Conservation (phyloP, 2,113 vertebrate genomes). For the Alethe diademata region DNA sequence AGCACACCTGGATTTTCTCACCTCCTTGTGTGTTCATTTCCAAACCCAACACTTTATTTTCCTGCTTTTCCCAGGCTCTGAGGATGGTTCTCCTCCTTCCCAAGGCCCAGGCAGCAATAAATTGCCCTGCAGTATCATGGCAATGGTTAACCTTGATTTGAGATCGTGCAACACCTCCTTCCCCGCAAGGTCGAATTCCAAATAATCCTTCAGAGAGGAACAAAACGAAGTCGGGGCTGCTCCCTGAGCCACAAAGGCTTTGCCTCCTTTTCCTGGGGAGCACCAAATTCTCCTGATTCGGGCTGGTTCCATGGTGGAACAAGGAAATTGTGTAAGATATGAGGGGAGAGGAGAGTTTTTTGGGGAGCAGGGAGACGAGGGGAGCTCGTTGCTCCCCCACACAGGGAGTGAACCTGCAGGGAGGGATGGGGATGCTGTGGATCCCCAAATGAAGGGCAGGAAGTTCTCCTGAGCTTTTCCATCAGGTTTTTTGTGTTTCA, state of each 20-base stretch:
- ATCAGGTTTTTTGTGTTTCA: no score
- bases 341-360: fast-evolving
- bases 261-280: neutral
- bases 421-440: no score
- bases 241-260: neutral
- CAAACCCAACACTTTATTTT: neutral
- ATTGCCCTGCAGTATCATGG: neutral
- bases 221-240: neutral
- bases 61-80: neutral
- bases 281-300: fast-evolving
- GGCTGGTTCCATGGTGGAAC: fast-evolving
- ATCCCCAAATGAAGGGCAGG: neutral
- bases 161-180: neutral
- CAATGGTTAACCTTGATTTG: neutral
- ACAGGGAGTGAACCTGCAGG: no score
- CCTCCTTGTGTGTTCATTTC: neutral
- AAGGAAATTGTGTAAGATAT: fast-evolving
- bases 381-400: fast-evolving
- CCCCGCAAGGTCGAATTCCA: constrained; percentile 1
- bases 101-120: neutral
- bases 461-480: neutral
- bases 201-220: neutral
- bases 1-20: neutral
- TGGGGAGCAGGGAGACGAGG: fast-evolving
- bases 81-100: neutral